phyloP scores from a whole-genome alignment of 37 sponge, comb jelly and placozoan genomes.

The Aplysina aerophoba region DNA sequence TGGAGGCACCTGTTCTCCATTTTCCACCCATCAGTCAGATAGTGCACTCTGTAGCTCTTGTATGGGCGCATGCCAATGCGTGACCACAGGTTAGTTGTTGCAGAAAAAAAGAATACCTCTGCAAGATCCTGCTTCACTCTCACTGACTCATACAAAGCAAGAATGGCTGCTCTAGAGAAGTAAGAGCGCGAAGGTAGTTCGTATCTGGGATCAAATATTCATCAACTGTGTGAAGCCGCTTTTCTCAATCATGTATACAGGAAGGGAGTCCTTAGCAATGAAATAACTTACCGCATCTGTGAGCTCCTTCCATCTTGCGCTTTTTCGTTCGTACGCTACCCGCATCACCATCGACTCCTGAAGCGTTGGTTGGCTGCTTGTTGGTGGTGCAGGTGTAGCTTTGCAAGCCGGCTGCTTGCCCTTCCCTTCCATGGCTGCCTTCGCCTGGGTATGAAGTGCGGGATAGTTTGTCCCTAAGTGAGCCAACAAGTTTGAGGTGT shows the following conservation, averaged over 20 bases:
- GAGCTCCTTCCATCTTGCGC: conserved; percentile 44
- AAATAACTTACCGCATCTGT: conserved; percentile 32
- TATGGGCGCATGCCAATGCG: conserved; percentile 30
- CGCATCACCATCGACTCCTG: neutral
- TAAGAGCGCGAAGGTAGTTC: conserved; percentile 34
- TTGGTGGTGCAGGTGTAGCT: neutral
- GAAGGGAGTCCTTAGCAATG: conserved; percentile 40
- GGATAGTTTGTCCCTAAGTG: conserved; percentile 38
- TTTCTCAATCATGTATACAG: conserved; percentile 32
- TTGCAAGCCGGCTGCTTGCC: neutral
- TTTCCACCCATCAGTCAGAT: conserved; percentile 30
- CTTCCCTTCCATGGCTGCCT: conserved; percentile 32
- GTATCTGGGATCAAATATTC: conserved; percentile 35
- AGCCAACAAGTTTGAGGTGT: conserved; percentile 38
- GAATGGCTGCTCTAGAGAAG: conserved; percentile 37
- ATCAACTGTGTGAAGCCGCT: conserved; percentile 19
- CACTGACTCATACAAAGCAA: conserved; percentile 35
- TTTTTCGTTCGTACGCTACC: conserved; percentile 28
- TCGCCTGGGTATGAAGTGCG: neutral
- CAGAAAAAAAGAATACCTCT: conserved; percentile 20
- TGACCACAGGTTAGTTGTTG: conserved; percentile 36
- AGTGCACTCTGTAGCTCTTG: conserved; percentile 44
- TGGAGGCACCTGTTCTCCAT: conserved; percentile 16
- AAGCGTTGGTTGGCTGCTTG: conserved; percentile 20
- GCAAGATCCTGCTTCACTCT: conserved; percentile 14